Base-by-base conservation (phyloP, 2,888 invertebrate genomes). In the Hirtodrosophila histrioides region DNA sequence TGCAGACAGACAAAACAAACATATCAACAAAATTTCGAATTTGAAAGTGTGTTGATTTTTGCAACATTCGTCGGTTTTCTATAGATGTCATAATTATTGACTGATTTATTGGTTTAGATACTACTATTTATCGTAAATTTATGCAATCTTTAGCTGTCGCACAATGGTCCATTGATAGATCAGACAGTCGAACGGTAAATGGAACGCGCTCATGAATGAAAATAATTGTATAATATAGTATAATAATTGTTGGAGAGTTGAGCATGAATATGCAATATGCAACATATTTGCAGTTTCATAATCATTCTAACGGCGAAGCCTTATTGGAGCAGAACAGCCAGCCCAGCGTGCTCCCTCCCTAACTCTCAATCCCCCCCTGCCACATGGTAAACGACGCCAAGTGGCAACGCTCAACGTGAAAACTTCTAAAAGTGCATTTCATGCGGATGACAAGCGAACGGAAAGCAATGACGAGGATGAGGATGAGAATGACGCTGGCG, bases 291-390 rank as follows among this genome's bases (percentile, higher is more conserved):
- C 78, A 78, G 62, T 81, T 81, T 81, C 78, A 63, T 86, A 84
- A 86, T 86, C 67, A 82, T 75, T 78, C 85, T 81, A 81, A 81
- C 81, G 87, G 86, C 62, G 48, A 37, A 24, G 50, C 66, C 57
- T 87, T 81, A 81, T 75, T 81, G 87, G 81, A 81, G 81, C 81
- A 86, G 69, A 78, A 87, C 87, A 73, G 40, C 35, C 73, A 69
- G 40, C 56, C 31, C 9, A 31, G 31, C 31, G 31, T 4, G 31
- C 31, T 1, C 6, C 31, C 31, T 7, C 31, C 31, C 31, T 9
- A 9, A 31, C 7, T 3, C 49, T 31, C 27, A 1, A 17, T 2
- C 17, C 17, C 17, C 1, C 17, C 17, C 17, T 17, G 17, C 17
- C 17, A 17, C 17, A 17, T 62, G 43, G 37, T 56, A 56, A 65